Base-by-base conservation (phyloP, 1,140 invertebrate genomes). In the Danaus plexippus region DNA sequence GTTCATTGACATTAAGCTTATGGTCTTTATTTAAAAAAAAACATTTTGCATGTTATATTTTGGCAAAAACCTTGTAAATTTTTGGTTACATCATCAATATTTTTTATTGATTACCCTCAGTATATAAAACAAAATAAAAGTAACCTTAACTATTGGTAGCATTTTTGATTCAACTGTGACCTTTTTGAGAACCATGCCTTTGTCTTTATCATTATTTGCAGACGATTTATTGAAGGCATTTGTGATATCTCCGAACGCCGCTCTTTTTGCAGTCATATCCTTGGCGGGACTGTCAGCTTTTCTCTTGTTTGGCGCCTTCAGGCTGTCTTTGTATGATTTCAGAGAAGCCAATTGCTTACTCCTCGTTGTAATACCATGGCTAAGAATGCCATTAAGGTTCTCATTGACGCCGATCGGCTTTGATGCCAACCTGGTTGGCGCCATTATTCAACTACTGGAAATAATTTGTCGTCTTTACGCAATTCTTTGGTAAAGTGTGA, bases 231-330 rank as follows among this genome's bases (percentile, higher is more conserved):
- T 75, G 58, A 84, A 81, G 54, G 87, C 92, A 88, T 94, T 95
- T 4, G 93, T 94, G 48, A 95, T 90, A 71, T 95, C 94, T 61
- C 92, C 92, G 67, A 95, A 90, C 2, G 92, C 92, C 54, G 90
- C 91, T 70, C 93, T 86, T 75, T 94, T 95, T 5, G 83, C 87
- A 10, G 76, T 87, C 54, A 73, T 72, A 71, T 89, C 88, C 78
- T 89, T 90, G 15, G 88, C 63, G 10, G 89, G 89, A 57, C 89
- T 90, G 58, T 89, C 89, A 9, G 89, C 89, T 86, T 90, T 90
- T 71, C 89, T 75, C 71, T 90, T 86, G 47, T 82, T 83, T 59
- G 83, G 77, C 41, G 75, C 73, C 79, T 73, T 71, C 54, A 81
- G 64, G 58, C 62, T 65, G 60, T 79, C 78, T 70, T 86, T 86